Conservation (phyloP, 1,140 invertebrate genomes). For the Meloidogyne chitwoodi region DNA sequence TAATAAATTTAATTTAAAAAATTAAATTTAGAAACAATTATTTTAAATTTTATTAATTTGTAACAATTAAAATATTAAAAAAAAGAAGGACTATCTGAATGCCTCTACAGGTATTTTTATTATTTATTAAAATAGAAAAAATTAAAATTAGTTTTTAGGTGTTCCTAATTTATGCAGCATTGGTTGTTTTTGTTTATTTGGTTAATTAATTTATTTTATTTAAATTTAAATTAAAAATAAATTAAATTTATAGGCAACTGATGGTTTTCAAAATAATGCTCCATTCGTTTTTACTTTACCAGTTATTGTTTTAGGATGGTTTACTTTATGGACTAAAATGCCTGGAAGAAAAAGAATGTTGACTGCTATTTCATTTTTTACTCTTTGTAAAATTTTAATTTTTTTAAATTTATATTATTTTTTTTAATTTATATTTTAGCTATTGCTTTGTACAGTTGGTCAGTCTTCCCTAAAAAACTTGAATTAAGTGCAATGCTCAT, state of each 20-base stretch:
- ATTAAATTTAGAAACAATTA: background rate
- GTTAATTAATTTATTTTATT: too few relatives aligned
- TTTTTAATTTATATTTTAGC: slow-evolving; percentile 23
- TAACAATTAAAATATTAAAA: background rate
- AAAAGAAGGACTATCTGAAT: background rate
- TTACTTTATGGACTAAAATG: slow-evolving; percentile 38
- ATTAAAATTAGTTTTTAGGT: background rate
- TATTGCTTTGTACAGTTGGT: slow-evolving; percentile 39
- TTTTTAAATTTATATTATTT: background rate
- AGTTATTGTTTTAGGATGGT: slow-evolving; percentile 37
- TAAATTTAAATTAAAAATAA: slow-evolving; percentile 3
- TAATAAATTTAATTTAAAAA: background rate
- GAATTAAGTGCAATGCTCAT: slow-evolving; percentile 39
- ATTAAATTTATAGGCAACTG: slow-evolving; percentile 38
- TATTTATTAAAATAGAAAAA: background rate
- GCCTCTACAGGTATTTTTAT: background rate
- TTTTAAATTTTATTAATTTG: background rate
- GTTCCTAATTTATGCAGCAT: background rate
- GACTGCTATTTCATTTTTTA: slow-evolving; percentile 34
- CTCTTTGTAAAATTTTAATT: slow-evolving; percentile 26
- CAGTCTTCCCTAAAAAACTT: slow-evolving; percentile 32
- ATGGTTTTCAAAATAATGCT: slow-evolving; percentile 39
- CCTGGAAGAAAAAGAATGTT: slow-evolving; percentile 31
- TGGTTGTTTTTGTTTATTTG: background rate
- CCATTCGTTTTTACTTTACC: slow-evolving; percentile 41